A percentile compares a stretch with the other conserved stretches of the same genome.
These are phyloP conservation scores for Desmodus rotundus DNA, from an alignment of 2,113 vertebrate species.

Conservation along the genomic window DNA sequence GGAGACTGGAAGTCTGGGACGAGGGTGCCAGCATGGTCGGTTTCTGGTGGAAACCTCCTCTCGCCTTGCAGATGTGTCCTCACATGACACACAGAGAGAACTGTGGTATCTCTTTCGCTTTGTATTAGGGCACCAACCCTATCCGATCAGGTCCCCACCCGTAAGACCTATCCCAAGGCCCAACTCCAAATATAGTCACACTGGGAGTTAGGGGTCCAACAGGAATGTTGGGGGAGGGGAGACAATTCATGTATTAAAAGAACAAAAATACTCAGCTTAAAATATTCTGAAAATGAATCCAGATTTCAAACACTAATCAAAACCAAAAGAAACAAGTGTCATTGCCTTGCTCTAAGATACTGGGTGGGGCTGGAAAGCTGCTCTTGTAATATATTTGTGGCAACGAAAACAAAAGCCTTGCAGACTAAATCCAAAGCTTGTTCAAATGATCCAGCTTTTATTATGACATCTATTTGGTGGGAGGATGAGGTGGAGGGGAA, in stretches of 20 bases:
- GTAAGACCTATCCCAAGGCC: not conserved
- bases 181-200: not conserved
- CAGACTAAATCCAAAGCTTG: not conserved
- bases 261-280: not conserved
- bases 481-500: not conserved
- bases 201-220: not conserved
- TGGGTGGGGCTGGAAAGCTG: not conserved
- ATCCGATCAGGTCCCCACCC: too few species aligned
- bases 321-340: not conserved
- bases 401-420: not conserved
- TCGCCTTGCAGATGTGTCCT: not conserved
- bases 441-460: not conserved
- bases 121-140: not conserved
- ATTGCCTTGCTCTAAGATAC: not conserved
- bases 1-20: not conserved
- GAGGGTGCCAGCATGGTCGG: not conserved
- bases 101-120: not conserved
- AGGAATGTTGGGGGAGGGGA: not conserved
- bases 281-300: slow-evolving; percentile 24
- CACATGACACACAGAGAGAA: not conserved
- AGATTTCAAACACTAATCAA: not conserved
- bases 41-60: not conserved
- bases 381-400: not conserved
- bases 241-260: not conserved
- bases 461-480: not conserved